Percentiles rank a stretch among this genome's conserved stretches.
Conservation (phyloP, 2,797 vertebrate species). For the Avahi laniger region DNA sequence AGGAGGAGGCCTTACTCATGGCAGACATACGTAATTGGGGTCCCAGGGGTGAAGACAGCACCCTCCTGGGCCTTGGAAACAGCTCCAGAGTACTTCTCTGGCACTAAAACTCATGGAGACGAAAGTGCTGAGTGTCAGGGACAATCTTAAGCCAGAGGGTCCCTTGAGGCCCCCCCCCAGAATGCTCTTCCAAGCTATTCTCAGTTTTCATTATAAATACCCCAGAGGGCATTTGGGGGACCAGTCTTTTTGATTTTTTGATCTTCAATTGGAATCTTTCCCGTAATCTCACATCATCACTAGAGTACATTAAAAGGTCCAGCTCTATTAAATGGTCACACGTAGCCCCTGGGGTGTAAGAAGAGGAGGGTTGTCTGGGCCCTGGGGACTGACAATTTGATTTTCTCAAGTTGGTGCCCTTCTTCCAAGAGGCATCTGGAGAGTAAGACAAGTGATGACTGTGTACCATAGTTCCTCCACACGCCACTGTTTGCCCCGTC, state of each 20-base stretch:
- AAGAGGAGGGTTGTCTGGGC: not conserved
- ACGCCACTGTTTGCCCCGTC: not conserved
- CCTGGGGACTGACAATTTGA: not conserved
- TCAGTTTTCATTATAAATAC: not conserved
- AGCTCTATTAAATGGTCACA: not conserved
- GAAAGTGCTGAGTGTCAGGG: not conserved
- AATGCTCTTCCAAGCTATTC: not conserved
- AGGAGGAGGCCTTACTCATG: not conserved
- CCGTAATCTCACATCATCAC: not conserved
- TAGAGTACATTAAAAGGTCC: not conserved
- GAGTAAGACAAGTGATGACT: not conserved
- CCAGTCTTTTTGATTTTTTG: slow-evolving; percentile 41
- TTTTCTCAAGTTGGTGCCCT: not conserved
- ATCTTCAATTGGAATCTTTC: not conserved
- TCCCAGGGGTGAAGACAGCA: not conserved
- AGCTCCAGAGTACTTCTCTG: not conserved
- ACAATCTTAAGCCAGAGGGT: not conserved
- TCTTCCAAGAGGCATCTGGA: not conserved
- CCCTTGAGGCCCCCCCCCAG: not conserved
- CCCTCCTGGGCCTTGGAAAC: not conserved
- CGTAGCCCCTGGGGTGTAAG: not conserved
- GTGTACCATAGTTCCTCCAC: not conserved
- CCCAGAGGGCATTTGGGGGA: not conserved
- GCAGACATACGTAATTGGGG: not conserved
- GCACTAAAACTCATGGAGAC: not conserved